Percentiles rank a stretch among this genome's conserved stretches.
Conservation (phyloP, 2,797 vertebrate species). For the Syngnathus acus region DNA sequence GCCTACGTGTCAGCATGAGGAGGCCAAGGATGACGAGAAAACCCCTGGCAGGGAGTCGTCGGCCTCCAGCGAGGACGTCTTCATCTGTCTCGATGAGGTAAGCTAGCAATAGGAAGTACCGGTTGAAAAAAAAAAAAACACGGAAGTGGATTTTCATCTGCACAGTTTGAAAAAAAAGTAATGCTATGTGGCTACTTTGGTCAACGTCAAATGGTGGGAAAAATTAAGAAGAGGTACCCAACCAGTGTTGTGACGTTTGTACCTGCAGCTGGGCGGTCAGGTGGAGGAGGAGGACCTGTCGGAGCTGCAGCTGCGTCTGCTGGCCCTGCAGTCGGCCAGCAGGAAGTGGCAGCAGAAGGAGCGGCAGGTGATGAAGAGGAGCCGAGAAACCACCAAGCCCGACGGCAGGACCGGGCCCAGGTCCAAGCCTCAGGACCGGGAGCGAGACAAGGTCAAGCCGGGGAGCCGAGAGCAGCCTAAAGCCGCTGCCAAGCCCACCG, state of each 20-base stretch:
- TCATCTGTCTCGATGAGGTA: slow-evolving; percentile 4
- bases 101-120: not conserved
- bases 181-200: too few species aligned
- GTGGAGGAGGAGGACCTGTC: slow-evolving; percentile 93
- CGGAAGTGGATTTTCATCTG: too few species aligned
- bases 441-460: slow-evolving; percentile 64
- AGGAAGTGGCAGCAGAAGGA: slow-evolving; percentile 98
- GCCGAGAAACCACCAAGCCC: slow-evolving; percentile 70
- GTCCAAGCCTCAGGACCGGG: slow-evolving; percentile 40
- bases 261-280: slow-evolving; percentile 19
- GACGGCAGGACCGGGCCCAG: slow-evolving; percentile 22
- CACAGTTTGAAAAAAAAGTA: too few species aligned
- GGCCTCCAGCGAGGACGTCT: slow-evolving; percentile 51
- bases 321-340: slow-evolving; percentile 95
- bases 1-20: slow-evolving; percentile 8
- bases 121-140: too few species aligned
- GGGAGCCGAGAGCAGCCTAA: slow-evolving; percentile 64
- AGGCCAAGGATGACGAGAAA: slow-evolving; percentile 13
- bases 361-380: slow-evolving; percentile 92
- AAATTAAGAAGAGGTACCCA: too few species aligned
- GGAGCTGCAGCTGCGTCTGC: slow-evolving; percentile 89
- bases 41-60: slow-evolving; percentile 39
- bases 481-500: slow-evolving; percentile 56
- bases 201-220: too few species aligned
- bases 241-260: too few species aligned